Evolutionary conservation across 2,113 vertebrate genomes (phyloP).

Genomic region (Chiloscyllium plagiosum): DNA sequence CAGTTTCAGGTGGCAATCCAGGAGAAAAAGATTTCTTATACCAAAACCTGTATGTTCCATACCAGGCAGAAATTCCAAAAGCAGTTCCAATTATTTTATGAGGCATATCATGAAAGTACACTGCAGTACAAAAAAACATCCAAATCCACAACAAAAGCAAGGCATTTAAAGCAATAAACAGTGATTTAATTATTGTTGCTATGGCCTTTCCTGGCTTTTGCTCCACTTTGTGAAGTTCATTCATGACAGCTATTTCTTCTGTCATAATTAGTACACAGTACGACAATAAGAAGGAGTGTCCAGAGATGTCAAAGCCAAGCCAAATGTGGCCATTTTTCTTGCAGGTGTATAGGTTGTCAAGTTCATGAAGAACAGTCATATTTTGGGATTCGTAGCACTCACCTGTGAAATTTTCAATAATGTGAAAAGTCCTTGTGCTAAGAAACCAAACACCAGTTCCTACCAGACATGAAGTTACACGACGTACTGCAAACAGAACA

Average conservation of each 20-base stretch:
- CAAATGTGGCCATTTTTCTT: constrained; percentile 63
- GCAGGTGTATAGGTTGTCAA: constrained; percentile 63
- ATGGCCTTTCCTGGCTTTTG: constrained; percentile 46
- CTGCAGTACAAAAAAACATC: constrained; percentile 84
- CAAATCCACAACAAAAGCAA: constrained; percentile 73
- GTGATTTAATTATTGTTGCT: constrained; percentile 49
- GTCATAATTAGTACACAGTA: constrained; percentile 81
- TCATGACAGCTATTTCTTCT: constrained; percentile 76
- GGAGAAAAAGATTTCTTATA: constrained; percentile 75
- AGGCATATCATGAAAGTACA: constrained; percentile 80
- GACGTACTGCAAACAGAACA: constrained; percentile 50
- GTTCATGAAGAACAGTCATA: constrained; percentile 41
- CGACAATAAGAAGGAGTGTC: constrained; percentile 85
- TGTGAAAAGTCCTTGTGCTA: constrained; percentile 69
- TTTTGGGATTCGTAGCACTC: constrained; percentile 54
- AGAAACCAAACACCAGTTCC: constrained; percentile 77
- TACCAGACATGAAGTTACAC: constrained; percentile 67
- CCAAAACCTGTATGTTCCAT: constrained; percentile 75
- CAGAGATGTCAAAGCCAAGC: constrained; percentile 85
- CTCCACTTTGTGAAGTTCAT: constrained; percentile 46
- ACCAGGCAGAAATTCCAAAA: constrained; percentile 74
- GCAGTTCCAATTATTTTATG: constrained; percentile 78
- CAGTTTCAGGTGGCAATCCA: constrained; percentile 67
- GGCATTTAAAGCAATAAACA: constrained; percentile 71
- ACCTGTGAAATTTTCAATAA: constrained; percentile 74